Conservation (phyloP, 1,140 invertebrate species). For the Lepidurus arcticus region DNA sequence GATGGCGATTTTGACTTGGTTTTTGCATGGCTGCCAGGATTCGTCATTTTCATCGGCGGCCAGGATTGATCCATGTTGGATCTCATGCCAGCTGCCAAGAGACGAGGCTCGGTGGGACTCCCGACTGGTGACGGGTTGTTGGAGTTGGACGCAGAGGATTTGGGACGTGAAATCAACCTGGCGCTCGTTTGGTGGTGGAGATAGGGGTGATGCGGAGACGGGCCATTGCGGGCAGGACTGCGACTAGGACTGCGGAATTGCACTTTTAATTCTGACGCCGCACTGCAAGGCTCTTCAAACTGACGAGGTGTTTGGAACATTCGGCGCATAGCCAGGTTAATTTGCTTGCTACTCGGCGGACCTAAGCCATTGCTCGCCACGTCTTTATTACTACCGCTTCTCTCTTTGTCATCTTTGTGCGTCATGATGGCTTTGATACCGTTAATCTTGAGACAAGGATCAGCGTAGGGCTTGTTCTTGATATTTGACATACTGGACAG, state of each 20-base stretch:
- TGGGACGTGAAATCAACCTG: constrained; percentile 25
- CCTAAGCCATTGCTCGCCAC: constrained; percentile 19
- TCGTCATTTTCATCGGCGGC: not conserved
- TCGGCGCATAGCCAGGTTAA: constrained; percentile 27
- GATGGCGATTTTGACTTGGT: not conserved
- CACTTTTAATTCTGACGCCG: constrained; percentile 5
- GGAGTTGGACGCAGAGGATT: not conserved
- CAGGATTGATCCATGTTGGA: constrained; percentile 28
- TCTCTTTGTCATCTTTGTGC: not conserved
- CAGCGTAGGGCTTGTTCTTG: not conserved
- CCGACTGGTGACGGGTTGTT: constrained; percentile 24
- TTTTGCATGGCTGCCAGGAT: not conserved
- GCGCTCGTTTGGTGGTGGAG: not conserved
- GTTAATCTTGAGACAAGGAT: not conserved
- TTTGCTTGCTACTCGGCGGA: constrained; percentile 21
- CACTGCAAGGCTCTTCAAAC: constrained; percentile 25
- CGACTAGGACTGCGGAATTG: constrained; percentile 29
- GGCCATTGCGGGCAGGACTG: constrained; percentile 28
- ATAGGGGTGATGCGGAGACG: not conserved
- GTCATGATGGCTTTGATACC: not conserved
- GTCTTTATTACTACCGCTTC: not conserved
- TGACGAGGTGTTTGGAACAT: constrained; percentile 32
- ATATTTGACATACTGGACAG: not conserved
- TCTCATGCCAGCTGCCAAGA: not conserved
- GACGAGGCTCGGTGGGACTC: not conserved